Percentiles rank a stretch among this genome's conserved stretches.
phyloP scores from a whole-genome alignment of 2,797 vertebrate species.

The Mormyrus proboscirostris region DNA sequence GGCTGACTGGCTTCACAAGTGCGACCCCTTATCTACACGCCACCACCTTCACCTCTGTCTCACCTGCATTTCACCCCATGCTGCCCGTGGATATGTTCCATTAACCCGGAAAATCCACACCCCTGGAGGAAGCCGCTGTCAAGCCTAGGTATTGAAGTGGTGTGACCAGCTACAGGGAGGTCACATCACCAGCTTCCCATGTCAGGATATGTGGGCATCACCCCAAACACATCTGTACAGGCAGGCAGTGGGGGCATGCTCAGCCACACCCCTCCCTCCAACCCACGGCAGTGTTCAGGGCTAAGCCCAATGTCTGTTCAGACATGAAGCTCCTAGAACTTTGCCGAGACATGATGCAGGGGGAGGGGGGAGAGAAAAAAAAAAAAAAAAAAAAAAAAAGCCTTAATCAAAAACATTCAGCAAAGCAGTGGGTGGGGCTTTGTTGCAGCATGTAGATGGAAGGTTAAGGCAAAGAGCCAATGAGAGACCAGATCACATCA shows the following conservation, averaged over 20 bases:
- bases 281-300: neutral
- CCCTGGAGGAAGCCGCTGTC: neutral
- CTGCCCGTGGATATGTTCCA: neutral
- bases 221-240: neutral
- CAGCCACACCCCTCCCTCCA: neutral
- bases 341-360: neutral
- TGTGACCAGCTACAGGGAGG: neutral
- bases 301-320: neutral
- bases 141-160: neutral
- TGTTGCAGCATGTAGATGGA: neutral
- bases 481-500: neutral
- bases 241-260: neutral
- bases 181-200: neutral
- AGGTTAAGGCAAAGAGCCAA: neutral
- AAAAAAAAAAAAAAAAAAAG: neutral
- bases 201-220: neutral
- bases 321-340: neutral
- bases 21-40: slow-evolving; percentile 4
- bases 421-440: neutral
- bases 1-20: neutral
- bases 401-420: neutral
- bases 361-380: neutral
- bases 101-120: neutral
- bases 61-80: neutral
- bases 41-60: neutral